phyloP scores from a whole-genome alignment of 1,140 invertebrate genomes.

The Agrypnia vestita region DNA sequence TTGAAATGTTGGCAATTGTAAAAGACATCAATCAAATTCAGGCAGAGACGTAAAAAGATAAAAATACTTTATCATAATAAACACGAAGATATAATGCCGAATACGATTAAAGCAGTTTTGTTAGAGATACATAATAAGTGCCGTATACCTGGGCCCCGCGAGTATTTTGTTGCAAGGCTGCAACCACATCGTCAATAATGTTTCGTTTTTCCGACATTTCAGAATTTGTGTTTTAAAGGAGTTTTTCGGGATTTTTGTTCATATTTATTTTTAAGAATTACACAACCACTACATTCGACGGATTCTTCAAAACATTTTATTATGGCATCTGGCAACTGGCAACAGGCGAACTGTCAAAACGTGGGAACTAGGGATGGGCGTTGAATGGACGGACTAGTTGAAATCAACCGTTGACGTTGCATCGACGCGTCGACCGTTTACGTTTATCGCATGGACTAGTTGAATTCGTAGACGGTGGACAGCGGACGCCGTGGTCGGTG shows the following conservation, averaged over 20 bases:
- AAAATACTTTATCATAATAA: constrained; percentile 10
- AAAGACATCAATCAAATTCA: too few species aligned
- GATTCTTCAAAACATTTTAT: constrained; percentile 1
- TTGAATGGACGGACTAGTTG: too few species aligned
- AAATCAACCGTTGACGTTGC: too few species aligned
- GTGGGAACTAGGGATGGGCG: not conserved
- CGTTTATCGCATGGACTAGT: too few species aligned
- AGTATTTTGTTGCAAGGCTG: constrained; percentile 40
- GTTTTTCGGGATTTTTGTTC: constrained; percentile 21
- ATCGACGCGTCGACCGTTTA: too few species aligned
- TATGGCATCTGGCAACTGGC: constrained; percentile 13
- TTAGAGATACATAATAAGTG: not conserved
- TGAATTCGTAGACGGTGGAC: too few species aligned
- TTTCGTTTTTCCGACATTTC: constrained; percentile 44
- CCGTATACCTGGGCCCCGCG: constrained; percentile 38
- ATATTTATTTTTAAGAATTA: constrained; percentile 57
- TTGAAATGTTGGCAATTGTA: too few species aligned
- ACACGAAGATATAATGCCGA: not conserved
- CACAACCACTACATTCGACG: constrained; percentile 43
- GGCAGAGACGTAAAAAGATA: too few species aligned
- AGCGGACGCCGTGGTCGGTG: too few species aligned
- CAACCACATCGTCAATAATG: constrained; percentile 27
- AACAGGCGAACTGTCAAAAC: constrained; percentile 28
- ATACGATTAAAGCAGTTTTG: not conserved
- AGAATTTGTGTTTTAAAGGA: constrained; percentile 11